These are phyloP conservation scores for Lamellibrachia satsuma DNA, from an alignment of 2,888 invertebrate species.

Conservation along the genomic window DNA sequence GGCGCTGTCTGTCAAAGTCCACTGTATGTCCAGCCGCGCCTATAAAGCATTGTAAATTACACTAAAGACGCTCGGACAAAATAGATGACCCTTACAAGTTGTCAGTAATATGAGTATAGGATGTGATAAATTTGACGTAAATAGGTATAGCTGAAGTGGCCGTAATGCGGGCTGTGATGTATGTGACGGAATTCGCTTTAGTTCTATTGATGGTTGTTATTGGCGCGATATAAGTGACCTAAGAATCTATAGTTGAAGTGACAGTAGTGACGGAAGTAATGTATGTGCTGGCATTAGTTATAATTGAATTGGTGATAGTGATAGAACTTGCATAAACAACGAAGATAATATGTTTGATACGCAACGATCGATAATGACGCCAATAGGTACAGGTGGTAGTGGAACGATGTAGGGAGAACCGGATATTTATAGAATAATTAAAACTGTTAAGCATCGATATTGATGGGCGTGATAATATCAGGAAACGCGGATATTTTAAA, in stretches of 20 bases:
- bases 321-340: not conserved
- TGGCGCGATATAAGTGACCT: not conserved
- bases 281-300: not conserved
- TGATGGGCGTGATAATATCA: not conserved
- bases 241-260: not conserved
- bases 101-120: not conserved
- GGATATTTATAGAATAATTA: not conserved
- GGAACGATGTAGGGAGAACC: not conserved
- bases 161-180: not conserved
- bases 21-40: not conserved
- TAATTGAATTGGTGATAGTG: not conserved
- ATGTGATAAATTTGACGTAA: not conserved
- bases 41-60: not conserved
- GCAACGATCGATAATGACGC: not conserved
- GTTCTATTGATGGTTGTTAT: not conserved
- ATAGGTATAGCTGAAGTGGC: conserved; percentile 9
- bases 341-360: not conserved
- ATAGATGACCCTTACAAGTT: not conserved
- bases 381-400: not conserved
- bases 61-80: not conserved
- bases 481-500: too few relatives aligned
- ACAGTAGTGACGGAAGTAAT: not conserved
- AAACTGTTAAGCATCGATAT: not conserved
- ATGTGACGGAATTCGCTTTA: conserved; percentile 3
- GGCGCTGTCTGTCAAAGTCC: not conserved